Evolutionary conservation across 2,113 vertebrate species (phyloP).

Genomic region (Nanorana parkeri): DNA sequence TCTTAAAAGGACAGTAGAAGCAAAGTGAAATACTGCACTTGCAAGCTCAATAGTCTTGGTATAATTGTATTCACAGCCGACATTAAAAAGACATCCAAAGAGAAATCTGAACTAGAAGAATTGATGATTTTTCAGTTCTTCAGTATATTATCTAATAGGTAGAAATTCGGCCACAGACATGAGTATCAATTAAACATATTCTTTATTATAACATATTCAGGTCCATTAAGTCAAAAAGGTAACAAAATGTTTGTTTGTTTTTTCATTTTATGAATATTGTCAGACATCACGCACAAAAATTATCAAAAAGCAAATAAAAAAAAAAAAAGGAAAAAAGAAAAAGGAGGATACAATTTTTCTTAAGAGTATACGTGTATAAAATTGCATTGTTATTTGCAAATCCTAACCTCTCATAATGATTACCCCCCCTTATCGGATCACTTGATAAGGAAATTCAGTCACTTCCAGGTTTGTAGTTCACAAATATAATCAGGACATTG

Average conservation of each 20-base stretch:
- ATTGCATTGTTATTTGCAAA: conserved; percentile 86
- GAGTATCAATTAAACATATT: conserved; percentile 29
- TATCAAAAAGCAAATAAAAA: conserved; percentile 59
- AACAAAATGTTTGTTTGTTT: conserved; percentile 78
- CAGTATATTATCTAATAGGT: no score
- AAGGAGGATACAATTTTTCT: conserved; percentile 67
- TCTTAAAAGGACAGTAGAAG: no score
- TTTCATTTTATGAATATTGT: conserved; percentile 71
- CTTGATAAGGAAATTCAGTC: conserved; percentile 53
- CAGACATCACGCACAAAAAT: conserved; percentile 63
- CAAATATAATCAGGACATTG: conserved; percentile 53
- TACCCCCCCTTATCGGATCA: conserved; percentile 56
- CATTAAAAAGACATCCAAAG: no score
- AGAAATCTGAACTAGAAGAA: no score
- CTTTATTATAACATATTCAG: conserved; percentile 78
- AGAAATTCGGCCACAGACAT: background rate
- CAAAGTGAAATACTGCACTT: no score
- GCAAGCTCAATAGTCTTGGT: no score
- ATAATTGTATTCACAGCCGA: no score
- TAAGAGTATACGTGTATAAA: conserved; percentile 78
- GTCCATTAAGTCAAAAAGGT: conserved; percentile 75
- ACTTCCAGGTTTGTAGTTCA: conserved; percentile 62
- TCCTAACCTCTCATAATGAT: conserved; percentile 67
- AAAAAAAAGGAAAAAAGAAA: conserved; percentile 62
- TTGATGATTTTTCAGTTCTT: no score